Conservation (phyloP, 2,888 invertebrate genomes). For the Brachynemurus nebulosus region DNA sequence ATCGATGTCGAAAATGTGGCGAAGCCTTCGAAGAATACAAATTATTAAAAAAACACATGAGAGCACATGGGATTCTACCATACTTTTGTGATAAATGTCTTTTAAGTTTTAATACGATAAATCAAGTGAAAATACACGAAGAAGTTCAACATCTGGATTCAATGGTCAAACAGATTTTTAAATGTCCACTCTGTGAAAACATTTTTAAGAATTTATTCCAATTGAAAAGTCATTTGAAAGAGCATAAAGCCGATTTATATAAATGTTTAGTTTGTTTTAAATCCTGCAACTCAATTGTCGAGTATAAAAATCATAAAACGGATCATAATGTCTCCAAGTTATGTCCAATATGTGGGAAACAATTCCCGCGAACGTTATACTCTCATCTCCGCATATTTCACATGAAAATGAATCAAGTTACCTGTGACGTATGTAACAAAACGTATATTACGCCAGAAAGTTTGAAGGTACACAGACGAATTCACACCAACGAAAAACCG, state of each 20-base stretch:
- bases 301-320: background rate
- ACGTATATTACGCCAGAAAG: background rate
- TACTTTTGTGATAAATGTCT: background rate
- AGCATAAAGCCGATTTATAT: background rate
- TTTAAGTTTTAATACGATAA: background rate
- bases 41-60: background rate
- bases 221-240: background rate
- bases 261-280: background rate
- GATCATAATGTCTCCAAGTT: slow-evolving; percentile 1
- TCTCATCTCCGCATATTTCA: background rate
- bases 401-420: background rate
- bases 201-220: background rate
- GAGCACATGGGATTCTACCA: background rate
- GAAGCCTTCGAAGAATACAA: background rate
- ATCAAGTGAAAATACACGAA: background rate
- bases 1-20: background rate
- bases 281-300: background rate
- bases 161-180: background rate
- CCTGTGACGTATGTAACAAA: background rate
- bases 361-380: background rate
- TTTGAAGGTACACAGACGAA: slow-evolving; percentile 4
- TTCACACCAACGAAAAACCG: slow-evolving; percentile 6
- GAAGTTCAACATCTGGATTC: background rate
- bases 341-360: background rate
- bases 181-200: background rate